These are phyloP conservation scores for Pteropus alecto DNA, from an alignment of 2,113 vertebrate genomes.

Conservation along the genomic window DNA sequence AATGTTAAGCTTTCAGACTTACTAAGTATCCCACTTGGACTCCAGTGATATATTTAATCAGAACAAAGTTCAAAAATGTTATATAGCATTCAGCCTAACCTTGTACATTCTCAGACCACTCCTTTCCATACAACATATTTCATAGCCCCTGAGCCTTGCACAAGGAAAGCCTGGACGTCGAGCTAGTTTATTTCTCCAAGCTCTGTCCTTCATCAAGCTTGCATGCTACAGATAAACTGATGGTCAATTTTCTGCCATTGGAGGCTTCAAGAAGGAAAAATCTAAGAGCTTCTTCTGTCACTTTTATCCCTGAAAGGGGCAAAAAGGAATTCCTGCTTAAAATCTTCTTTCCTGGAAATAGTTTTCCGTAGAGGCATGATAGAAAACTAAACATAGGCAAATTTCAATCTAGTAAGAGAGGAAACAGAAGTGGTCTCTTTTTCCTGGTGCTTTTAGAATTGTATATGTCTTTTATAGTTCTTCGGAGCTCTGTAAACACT, in stretches of 20 bases:
- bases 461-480: not conserved
- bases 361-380: not conserved
- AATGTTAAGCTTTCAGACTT: not conserved
- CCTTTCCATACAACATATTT: not conserved
- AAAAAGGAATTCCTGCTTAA: conserved; percentile 10
- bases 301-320: not conserved
- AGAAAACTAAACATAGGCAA: not conserved
- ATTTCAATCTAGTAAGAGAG: conserved; percentile 8
- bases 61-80: not conserved
- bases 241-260: not conserved
- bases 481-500: conserved; percentile 35
- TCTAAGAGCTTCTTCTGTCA: not conserved
- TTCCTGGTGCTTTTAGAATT: not conserved
- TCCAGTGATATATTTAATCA: not conserved
- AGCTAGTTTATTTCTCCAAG: not conserved
- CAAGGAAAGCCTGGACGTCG: not conserved
- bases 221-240: not conserved
- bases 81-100: not conserved
- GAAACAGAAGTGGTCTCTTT: not conserved
- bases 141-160: not conserved
- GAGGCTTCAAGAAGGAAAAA: not conserved
- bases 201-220: not conserved
- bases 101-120: not conserved
- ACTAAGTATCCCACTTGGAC: not conserved
- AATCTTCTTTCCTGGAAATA: not conserved